Percentiles rank a stretch among this genome's conserved stretches.
Conservation (phyloP, 2,113 vertebrate genomes). For the Chiloscyllium plagiosum region DNA sequence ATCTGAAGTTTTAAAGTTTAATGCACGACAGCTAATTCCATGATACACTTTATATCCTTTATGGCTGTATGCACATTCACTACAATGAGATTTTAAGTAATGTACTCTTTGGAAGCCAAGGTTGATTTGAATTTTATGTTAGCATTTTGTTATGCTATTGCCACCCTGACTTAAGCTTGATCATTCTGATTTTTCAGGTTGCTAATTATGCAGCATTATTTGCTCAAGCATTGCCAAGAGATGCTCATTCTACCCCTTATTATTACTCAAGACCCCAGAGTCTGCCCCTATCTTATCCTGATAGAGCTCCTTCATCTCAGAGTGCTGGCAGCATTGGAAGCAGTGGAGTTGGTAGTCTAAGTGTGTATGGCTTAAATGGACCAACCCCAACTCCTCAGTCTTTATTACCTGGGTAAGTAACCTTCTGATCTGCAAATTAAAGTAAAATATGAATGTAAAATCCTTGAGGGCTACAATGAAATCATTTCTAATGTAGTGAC, state of each 20-base stretch:
- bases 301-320: slow-evolving; percentile 63
- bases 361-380: slow-evolving; percentile 74
- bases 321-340: slow-evolving; percentile 76
- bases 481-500: background rate
- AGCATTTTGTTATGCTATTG: background rate
- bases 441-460: background rate
- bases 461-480: too few species aligned
- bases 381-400: slow-evolving; percentile 73
- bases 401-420: slow-evolving; percentile 74
- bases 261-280: slow-evolving; percentile 88
- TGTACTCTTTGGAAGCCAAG: background rate
- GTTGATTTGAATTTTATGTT: background rate
- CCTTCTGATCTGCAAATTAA: background rate
- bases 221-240: slow-evolving; percentile 83
- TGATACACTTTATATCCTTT: background rate
- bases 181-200: slow-evolving; percentile 56
- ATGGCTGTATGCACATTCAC: background rate
- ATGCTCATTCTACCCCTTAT: slow-evolving; percentile 91
- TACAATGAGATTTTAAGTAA: background rate
- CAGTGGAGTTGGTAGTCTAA: slow-evolving; percentile 85
- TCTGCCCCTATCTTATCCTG: slow-evolving; percentile 78
- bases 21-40: background rate
- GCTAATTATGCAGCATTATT: slow-evolving; percentile 78
- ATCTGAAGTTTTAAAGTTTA: background rate
- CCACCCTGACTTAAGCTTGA: background rate